These are phyloP conservation scores for Fistularia tabacaria DNA, from an alignment of 2,797 vertebrate genomes.

Conservation along the genomic window DNA sequence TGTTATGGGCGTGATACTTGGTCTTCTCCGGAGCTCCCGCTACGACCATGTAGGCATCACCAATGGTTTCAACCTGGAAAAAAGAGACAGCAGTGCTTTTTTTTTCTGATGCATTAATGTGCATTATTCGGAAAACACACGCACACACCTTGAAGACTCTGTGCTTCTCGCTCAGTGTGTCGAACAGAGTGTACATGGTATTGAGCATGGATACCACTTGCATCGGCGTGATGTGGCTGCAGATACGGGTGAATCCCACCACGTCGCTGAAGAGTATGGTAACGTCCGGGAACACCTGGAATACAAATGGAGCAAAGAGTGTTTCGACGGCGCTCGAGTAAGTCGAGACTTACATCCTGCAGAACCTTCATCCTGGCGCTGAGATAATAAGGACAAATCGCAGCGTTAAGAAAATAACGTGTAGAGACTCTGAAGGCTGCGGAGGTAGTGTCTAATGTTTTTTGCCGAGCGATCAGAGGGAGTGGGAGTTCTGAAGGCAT, in stretches of 20 bases:
- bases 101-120: not conserved
- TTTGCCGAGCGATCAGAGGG: no score
- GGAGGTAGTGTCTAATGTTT: no score
- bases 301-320: constrained; percentile 3
- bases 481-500: no score
- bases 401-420: no score
- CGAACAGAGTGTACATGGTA: constrained; percentile 77
- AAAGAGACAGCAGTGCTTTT: not conserved
- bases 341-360: not conserved
- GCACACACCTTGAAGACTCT: constrained; percentile 71
- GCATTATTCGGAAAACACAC: not conserved
- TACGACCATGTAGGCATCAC: constrained; percentile 77
- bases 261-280: constrained; percentile 79
- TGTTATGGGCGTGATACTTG: constrained; percentile 77
- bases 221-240: constrained; percentile 77
- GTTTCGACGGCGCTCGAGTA: not conserved
- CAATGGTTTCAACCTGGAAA: constrained; percentile 74
- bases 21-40: constrained; percentile 77
- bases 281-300: constrained; percentile 76
- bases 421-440: no score
- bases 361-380: no score
- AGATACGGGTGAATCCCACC: constrained; percentile 76
- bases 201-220: constrained; percentile 79
- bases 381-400: no score
- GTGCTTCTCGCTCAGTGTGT: constrained; percentile 79